A percentile compares a stretch with the other conserved stretches of the same genome.
Conservation (phyloP, 2,113 vertebrate species). For the Ammospiza nelsoni region DNA sequence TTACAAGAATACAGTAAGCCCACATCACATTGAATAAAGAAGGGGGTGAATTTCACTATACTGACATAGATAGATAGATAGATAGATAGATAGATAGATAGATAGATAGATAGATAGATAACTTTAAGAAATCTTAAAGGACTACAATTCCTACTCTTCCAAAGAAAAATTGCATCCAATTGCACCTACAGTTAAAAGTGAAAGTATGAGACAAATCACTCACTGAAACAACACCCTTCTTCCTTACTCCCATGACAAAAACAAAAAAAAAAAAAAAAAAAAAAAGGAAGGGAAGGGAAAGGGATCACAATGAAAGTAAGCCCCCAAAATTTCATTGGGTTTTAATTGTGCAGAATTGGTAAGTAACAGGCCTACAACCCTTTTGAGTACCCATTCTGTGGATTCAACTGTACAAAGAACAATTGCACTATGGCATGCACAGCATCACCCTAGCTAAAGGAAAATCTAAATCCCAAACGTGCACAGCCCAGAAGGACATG, state of each 20-base stretch:
- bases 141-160: background rate
- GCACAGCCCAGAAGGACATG: background rate
- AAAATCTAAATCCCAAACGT: background rate
- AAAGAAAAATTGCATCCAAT: background rate
- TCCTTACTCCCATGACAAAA: background rate
- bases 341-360: background rate
- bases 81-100: background rate
- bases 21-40: background rate
- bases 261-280: background rate
- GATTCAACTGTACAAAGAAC: background rate
- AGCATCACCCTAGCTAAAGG: background rate
- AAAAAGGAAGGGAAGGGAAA: background rate
- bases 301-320: rapidly evolving
- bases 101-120: background rate
- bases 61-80: background rate
- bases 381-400: background rate
- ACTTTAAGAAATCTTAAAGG: background rate
- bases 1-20: background rate
- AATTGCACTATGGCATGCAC: background rate
- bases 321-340: background rate
- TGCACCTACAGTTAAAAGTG: slow-evolving; percentile 11
- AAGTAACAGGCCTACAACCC: background rate
- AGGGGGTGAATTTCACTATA: background rate
- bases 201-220: slow-evolving; percentile 3
- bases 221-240: background rate